These are phyloP conservation scores for Psephotus haematonotus DNA, from an alignment of 2,113 vertebrate species.

Conservation along the genomic window DNA sequence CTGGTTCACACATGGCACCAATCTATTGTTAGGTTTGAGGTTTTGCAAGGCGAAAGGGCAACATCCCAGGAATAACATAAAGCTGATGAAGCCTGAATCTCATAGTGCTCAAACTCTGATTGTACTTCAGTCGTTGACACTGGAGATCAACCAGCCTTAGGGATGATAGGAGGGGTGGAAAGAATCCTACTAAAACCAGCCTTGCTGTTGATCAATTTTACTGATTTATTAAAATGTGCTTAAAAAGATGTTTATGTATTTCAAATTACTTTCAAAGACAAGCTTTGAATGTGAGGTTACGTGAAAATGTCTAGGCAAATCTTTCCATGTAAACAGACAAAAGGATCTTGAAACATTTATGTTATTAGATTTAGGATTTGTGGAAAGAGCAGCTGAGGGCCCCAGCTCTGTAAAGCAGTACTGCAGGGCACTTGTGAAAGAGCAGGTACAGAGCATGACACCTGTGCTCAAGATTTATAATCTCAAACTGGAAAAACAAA, in stretches of 20 bases:
- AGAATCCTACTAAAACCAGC: not conserved
- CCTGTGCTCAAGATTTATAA: not conserved
- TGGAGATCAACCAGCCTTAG: not conserved
- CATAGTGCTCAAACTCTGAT: not conserved
- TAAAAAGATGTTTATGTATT: not conserved
- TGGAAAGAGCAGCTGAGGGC: not conserved
- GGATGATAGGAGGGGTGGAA: not conserved
- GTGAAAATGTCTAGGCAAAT: not conserved
- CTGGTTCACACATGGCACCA: fast-evolving
- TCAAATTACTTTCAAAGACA: not conserved
- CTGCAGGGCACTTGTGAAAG: not conserved
- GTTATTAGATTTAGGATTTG: not conserved
- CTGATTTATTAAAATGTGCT: not conserved
- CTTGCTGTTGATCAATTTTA: not conserved
- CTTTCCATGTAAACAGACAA: not conserved
- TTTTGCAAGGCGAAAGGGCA: not conserved
- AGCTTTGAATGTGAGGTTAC: not conserved
- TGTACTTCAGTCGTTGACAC: not conserved
- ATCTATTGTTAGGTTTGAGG: not conserved
- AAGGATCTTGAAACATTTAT: not conserved
- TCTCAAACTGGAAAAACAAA: not conserved
- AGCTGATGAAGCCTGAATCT: not conserved
- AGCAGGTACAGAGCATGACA: not conserved
- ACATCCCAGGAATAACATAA: not conserved
- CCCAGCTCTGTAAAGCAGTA: not conserved